Evolutionary conservation across 2,888 invertebrate species (phyloP).

Genomic region (Phyllotreta striolata): DNA sequence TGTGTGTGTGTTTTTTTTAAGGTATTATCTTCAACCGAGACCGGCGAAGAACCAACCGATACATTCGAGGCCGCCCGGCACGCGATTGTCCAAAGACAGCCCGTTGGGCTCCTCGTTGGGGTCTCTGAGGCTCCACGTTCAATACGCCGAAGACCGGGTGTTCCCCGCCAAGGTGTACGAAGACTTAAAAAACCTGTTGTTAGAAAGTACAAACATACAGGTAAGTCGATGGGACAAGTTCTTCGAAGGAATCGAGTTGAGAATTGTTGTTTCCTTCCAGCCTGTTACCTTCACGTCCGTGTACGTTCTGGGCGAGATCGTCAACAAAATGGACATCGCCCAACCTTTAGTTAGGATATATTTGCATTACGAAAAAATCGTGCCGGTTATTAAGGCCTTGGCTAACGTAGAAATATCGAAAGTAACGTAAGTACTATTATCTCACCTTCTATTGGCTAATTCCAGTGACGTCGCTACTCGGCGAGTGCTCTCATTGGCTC

Average conservation of each 20-base stretch:
- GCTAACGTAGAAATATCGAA: constrained; percentile 91
- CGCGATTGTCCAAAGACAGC: constrained; percentile 71
- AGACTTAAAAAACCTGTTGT: constrained; percentile 76
- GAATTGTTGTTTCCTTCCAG: constrained; percentile 56
- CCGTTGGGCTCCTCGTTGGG: constrained; percentile 84
- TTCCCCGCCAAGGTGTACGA: constrained; percentile 85
- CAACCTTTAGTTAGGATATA: constrained; percentile 88
- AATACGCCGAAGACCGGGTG: constrained; percentile 90
- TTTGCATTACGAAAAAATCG: constrained; percentile 85
- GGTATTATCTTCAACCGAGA: constrained; percentile 81
- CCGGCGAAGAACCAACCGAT: constrained; percentile 70
- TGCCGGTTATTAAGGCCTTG: constrained; percentile 82
- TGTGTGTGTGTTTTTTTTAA: no score
- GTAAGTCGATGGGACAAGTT: constrained; percentile 58
- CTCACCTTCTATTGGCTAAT: no score
- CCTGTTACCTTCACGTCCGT: constrained; percentile 83
- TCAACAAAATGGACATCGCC: constrained; percentile 88
- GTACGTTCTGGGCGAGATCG: constrained; percentile 86
- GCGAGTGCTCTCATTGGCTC: no score
- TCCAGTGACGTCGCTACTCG: no score
- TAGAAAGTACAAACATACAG: constrained; percentile 74
- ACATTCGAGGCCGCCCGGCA: constrained; percentile 79
- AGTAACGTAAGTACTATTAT: constrained; percentile 73
- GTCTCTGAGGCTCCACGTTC: constrained; percentile 83
- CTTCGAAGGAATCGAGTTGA: background rate